Conservation (phyloP, 2,113 vertebrate species). For the Suricata suricatta region DNA sequence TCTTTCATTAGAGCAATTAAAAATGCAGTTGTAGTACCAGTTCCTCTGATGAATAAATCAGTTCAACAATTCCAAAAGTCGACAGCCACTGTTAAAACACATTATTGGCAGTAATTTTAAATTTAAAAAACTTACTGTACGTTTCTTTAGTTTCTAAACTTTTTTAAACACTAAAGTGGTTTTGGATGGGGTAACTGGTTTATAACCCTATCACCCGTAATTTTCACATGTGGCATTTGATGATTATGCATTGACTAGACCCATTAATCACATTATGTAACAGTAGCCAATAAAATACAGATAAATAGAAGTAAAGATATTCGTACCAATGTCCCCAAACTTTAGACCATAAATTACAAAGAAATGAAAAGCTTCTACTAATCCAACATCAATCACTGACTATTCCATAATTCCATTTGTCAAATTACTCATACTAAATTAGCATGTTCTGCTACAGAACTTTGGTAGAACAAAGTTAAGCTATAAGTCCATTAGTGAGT, state of each 20-base stretch:
- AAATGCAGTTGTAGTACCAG: conserved; percentile 1
- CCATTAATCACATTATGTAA: neutral
- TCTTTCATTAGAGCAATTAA: conserved; percentile 45
- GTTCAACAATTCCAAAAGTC: conserved; percentile 14
- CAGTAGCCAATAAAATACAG: neutral
- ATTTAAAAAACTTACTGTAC: neutral
- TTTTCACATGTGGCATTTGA: neutral
- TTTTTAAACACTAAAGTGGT: neutral
- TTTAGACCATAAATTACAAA: conserved; percentile 1
- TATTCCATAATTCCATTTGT: neutral
- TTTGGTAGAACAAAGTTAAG: neutral
- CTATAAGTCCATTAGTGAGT: neutral
- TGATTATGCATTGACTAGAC: neutral
- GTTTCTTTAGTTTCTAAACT: neutral
- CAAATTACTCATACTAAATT: neutral
- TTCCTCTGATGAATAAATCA: conserved; percentile 48
- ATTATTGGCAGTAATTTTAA: neutral
- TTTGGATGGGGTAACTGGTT: neutral
- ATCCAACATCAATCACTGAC: neutral
- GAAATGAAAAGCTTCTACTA: conserved; percentile 36
- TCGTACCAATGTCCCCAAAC: neutral
- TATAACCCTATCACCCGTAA: neutral
- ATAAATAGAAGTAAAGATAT: neutral
- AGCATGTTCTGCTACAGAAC: neutral
- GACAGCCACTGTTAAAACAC: conserved; percentile 35